These are phyloP conservation scores for Proisotoma minuta DNA, from an alignment of 2,888 invertebrate genomes.

Conservation along the genomic window DNA sequence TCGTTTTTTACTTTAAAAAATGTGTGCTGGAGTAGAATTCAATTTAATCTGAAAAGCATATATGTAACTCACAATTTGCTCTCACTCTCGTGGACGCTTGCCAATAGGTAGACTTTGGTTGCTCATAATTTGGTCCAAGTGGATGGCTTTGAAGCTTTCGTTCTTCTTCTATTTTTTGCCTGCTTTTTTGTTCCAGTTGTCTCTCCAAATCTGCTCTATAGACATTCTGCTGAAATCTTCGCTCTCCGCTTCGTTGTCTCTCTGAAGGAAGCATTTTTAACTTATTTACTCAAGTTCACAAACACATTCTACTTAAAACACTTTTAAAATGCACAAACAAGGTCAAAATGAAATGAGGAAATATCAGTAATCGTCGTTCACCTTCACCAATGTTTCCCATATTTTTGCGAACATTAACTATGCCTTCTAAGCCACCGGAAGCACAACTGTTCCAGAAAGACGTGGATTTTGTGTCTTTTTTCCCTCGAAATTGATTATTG, in stretches of 20 bases:
- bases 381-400: too few species aligned
- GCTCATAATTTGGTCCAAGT: slow-evolving; percentile 28
- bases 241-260: background rate
- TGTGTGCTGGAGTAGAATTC: background rate
- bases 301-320: too few species aligned
- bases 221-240: slow-evolving; percentile 17
- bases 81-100: slow-evolving; percentile 11
- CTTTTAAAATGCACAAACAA: too few species aligned
- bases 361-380: too few species aligned
- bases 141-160: slow-evolving; percentile 34
- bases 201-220: slow-evolving; percentile 36
- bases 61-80: slow-evolving; percentile 6
- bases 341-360: too few species aligned
- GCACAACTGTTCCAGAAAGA: background rate
- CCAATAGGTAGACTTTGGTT: slow-evolving; percentile 17
- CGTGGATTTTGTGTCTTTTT: background rate
- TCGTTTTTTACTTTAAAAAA: too few species aligned
- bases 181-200: slow-evolving; percentile 33
- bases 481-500: background rate
- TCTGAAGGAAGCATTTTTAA: slow-evolving; percentile 5
- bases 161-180: slow-evolving; percentile 27
- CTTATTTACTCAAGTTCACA: too few species aligned
- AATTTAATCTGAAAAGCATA: too few species aligned
- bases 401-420: too few species aligned
- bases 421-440: background rate